Evolutionary conservation across 2,888 invertebrate genomes (phyloP).

Genomic region (Ormia ochracea): DNA sequence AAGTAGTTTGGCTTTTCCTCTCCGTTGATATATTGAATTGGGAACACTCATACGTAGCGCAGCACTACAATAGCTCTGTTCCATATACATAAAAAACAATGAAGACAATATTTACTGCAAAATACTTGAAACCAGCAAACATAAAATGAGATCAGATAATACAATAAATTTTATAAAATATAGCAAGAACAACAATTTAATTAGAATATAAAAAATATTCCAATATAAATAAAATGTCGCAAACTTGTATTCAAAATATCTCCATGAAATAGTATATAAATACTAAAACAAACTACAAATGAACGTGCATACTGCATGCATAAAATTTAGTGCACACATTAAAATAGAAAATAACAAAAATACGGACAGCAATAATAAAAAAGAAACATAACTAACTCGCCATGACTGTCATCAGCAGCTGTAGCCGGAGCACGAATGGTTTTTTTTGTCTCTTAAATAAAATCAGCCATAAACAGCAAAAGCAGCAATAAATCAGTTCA

Average conservation of each 20-base stretch:
- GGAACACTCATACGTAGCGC: slow-evolving; percentile 12
- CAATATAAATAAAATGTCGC: not conserved
- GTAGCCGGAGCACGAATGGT: not conserved
- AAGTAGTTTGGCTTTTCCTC: too few species aligned
- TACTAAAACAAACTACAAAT: not conserved
- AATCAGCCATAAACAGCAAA: not conserved
- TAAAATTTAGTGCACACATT: not conserved
- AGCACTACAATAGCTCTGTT: not conserved
- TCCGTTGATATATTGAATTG: too few species aligned
- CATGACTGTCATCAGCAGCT: not conserved
- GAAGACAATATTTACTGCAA: not conserved
- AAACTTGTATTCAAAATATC: not conserved
- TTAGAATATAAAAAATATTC: not conserved
- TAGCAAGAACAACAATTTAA: not conserved
- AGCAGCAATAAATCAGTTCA: slow-evolving; percentile 10
- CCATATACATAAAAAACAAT: not conserved
- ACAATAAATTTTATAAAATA: not conserved
- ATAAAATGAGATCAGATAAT: not conserved
- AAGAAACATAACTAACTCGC: not conserved
- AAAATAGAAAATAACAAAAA: not conserved
- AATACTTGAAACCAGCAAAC: not conserved
- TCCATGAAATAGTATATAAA: not conserved
- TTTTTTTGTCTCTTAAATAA: not conserved
- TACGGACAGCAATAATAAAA: not conserved
- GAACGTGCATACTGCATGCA: not conserved